Percentiles rank a stretch among this genome's conserved stretches.
phyloP scores from a whole-genome alignment of 1,140 invertebrate species.

The Caenorhabditis latens region DNA sequence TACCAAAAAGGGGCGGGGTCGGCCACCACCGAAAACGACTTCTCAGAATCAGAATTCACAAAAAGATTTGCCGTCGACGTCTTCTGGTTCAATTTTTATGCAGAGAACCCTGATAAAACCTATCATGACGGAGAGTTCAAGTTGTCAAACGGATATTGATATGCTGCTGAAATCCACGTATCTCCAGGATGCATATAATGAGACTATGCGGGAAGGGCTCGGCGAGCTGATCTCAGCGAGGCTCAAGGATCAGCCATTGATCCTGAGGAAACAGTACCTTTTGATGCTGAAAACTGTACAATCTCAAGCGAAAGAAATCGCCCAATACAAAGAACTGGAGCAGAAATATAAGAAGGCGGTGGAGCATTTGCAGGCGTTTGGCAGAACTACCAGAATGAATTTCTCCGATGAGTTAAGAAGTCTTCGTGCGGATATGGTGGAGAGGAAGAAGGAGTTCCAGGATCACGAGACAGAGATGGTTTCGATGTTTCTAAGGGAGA shows the following conservation, averaged over 20 bases:
- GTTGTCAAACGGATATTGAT: slow-evolving; percentile 3
- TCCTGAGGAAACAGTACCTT: not conserved
- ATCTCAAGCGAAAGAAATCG: not conserved
- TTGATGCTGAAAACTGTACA: not conserved
- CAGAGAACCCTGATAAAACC: not conserved
- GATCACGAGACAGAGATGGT: not conserved
- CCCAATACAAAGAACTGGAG: not conserved
- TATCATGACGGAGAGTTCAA: not conserved
- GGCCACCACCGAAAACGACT: no score
- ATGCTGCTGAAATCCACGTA: not conserved
- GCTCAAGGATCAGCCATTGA: not conserved
- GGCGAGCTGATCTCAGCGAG: not conserved
- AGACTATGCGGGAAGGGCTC: not conserved
- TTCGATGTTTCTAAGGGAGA: not conserved
- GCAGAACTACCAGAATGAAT: not conserved
- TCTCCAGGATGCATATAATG: not conserved
- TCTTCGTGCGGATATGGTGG: slow-evolving; percentile 8
- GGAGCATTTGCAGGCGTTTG: not conserved
- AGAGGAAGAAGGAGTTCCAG: slow-evolving; percentile 26
- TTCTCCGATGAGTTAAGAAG: not conserved
- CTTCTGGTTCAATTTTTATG: not conserved
- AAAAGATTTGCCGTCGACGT: not conserved
- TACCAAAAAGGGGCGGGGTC: no score
- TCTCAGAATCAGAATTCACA: no score
- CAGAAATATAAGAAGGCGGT: not conserved